Evolutionary conservation across 2,113 vertebrate genomes (phyloP).

Genomic region (Thamnaconus septentrionalis): DNA sequence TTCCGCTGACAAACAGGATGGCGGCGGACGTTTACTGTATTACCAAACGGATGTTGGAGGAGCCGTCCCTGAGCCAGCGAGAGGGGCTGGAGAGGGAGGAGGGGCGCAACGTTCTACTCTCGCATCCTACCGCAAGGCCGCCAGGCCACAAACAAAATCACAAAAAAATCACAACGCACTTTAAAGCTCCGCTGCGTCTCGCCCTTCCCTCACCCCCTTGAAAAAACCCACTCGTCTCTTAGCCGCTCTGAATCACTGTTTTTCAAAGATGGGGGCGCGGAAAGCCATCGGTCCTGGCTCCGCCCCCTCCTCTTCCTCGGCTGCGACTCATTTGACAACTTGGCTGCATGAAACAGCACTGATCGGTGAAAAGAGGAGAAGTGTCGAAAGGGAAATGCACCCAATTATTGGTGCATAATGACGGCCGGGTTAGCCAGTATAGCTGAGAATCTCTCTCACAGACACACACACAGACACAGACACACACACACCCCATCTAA

Average conservation of each 20-base stretch:
- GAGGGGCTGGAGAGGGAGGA: slow-evolving; percentile 3
- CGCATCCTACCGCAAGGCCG: slow-evolving; percentile 37
- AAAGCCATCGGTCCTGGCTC: slow-evolving; percentile 59
- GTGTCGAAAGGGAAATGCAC: slow-evolving; percentile 50
- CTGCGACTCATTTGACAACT: slow-evolving; percentile 58
- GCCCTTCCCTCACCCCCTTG: slow-evolving; percentile 30
- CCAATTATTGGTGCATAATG: slow-evolving; percentile 74
- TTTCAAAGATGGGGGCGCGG: slow-evolving; percentile 54
- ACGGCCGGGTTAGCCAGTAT: slow-evolving; percentile 73
- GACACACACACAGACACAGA: slow-evolving; percentile 58
- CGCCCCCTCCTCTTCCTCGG: slow-evolving; percentile 31
- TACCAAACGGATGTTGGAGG: slow-evolving; percentile 50
- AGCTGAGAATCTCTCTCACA: slow-evolving; percentile 53
- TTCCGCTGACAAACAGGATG: slow-evolving; percentile 57
- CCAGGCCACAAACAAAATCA: slow-evolving; percentile 57
- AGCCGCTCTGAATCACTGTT: slow-evolving; percentile 62
- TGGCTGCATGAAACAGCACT: slow-evolving; percentile 61
- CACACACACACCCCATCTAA: slow-evolving; percentile 46
- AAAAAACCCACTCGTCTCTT: slow-evolving; percentile 43
- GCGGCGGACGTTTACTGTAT: slow-evolving; percentile 49
- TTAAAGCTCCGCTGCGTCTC: slow-evolving; percentile 49
- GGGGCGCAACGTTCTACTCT: no score
- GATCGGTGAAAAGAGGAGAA: slow-evolving; percentile 37
- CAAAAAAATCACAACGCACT: slow-evolving; percentile 63
- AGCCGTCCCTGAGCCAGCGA: slow-evolving; percentile 45